Evolutionary conservation across 2,113 vertebrate genomes (phyloP).

Genomic region (Corynorhinus townsendii): DNA sequence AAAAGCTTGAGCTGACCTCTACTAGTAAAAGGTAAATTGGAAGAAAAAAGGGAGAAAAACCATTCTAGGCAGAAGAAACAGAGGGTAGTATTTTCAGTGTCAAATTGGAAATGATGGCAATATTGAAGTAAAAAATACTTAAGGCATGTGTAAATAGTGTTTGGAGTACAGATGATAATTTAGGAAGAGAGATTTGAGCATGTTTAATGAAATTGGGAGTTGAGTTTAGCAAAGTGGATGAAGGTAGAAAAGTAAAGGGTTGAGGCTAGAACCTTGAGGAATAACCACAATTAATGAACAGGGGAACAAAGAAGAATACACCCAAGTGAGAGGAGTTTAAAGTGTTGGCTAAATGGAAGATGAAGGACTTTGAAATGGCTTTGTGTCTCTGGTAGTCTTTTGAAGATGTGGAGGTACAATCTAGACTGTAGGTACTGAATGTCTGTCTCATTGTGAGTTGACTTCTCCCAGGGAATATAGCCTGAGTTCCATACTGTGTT

Average conservation of each 20-base stretch:
- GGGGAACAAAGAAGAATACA: background rate
- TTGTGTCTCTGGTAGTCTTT: background rate
- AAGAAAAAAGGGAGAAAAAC: background rate
- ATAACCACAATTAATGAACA: background rate
- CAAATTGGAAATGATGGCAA: background rate
- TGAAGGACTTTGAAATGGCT: background rate
- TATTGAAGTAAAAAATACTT: background rate
- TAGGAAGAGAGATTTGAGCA: background rate
- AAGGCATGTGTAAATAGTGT: background rate
- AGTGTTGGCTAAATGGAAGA: background rate
- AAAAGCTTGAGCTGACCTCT: background rate
- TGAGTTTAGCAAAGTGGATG: background rate
- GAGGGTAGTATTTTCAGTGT: background rate
- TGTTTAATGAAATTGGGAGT: background rate
- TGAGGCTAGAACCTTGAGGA: background rate
- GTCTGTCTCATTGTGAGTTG: background rate
- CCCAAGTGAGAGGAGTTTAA: background rate
- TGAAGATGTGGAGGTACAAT: background rate
- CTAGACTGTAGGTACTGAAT: background rate
- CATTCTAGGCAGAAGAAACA: background rate
- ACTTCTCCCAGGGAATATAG: constrained; percentile 30
- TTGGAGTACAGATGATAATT: background rate
- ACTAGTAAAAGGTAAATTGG: background rate
- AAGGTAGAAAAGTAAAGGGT: background rate
- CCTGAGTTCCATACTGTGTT: background rate